A percentile compares a stretch with the other conserved stretches of the same genome.
phyloP scores from a whole-genome alignment of 2,888 invertebrate species.

The Apeira syringaria region DNA sequence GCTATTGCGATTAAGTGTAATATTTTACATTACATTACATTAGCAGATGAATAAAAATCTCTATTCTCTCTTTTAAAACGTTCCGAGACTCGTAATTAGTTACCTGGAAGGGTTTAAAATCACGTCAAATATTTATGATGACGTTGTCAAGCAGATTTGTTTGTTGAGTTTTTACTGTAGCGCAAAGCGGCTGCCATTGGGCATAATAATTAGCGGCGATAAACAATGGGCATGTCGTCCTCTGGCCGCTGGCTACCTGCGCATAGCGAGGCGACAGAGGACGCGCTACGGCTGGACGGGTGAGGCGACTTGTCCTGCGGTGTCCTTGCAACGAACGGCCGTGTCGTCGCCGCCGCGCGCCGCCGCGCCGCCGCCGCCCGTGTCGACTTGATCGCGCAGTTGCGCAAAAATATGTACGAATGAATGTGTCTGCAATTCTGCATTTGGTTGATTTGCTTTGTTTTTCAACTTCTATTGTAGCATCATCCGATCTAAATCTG shows the following conservation, averaged over 20 bases:
- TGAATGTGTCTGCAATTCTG: not conserved
- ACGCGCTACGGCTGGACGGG: slow-evolving; percentile 44
- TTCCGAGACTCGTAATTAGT: no score
- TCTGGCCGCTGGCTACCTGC: slow-evolving; percentile 79
- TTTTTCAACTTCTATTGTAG: not conserved
- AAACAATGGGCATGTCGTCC: slow-evolving; percentile 81
- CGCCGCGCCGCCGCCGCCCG: no score
- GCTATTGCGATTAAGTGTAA: slow-evolving; percentile 54
- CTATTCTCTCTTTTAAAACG: no score
- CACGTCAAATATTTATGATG: slow-evolving; percentile 33
- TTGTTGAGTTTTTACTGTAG: slow-evolving; percentile 59
- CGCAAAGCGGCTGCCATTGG: slow-evolving; percentile 67
- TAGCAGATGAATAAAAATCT: no score
- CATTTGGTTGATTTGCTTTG: not conserved
- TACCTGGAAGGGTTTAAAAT: no score
- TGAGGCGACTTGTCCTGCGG: slow-evolving; percentile 61
- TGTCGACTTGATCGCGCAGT: slow-evolving; percentile 40
- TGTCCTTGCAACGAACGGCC: slow-evolving; percentile 65
- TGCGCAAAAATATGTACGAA: slow-evolving; percentile 32
- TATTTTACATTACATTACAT: no score
- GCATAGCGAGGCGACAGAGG: slow-evolving; percentile 75
- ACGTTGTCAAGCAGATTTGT: slow-evolving; percentile 57
- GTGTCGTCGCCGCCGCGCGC: slow-evolving; percentile 3
- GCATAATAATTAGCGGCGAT: slow-evolving; percentile 81
- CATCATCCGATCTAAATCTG: no score